A percentile compares a stretch with the other conserved stretches of the same genome.
These are phyloP conservation scores for Macrostomum lignano DNA, from an alignment of 1,140 invertebrate genomes.

Conservation along the genomic window DNA sequence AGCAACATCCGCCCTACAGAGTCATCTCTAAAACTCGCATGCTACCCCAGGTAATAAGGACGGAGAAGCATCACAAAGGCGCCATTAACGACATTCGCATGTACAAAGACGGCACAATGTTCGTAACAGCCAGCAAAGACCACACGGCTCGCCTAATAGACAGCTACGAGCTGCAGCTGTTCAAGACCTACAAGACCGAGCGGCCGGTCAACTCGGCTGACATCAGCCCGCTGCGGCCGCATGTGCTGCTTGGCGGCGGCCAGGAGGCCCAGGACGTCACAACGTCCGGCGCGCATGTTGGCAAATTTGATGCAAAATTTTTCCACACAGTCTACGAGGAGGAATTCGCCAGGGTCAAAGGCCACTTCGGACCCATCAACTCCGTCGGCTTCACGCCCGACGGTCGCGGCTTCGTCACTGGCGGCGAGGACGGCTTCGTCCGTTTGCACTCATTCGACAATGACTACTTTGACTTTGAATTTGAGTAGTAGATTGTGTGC, in stretches of 20 bases:
- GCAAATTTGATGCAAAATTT: slow-evolving; percentile 91
- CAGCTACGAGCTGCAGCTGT: slow-evolving; percentile 43
- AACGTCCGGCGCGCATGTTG: slow-evolving; percentile 65
- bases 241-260: slow-evolving; percentile 77
- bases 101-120: slow-evolving; percentile 67
- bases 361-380: slow-evolving; percentile 98
- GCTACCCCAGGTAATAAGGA: too few species aligned
- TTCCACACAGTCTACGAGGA: slow-evolving; percentile 97
- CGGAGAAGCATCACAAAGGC: slow-evolving; percentile 44
- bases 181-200: slow-evolving; percentile 85
- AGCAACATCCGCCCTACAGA: too few species aligned
- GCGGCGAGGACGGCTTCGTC: slow-evolving; percentile 5
- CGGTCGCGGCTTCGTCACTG: slow-evolving; percentile 30
- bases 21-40: too few species aligned
- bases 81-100: slow-evolving; percentile 83
- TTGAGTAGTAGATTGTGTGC: slow-evolving; percentile 1
- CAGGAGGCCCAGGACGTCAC: slow-evolving; percentile 98
- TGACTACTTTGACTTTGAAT: slow-evolving; percentile 5
- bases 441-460: slow-evolving; percentile 3
- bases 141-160: slow-evolving; percentile 41
- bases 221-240: slow-evolving; percentile 66
- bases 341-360: slow-evolving; percentile 87
- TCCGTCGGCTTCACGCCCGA: slow-evolving; percentile 88
- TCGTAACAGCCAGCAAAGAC: slow-evolving; percentile 53
- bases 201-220: slow-evolving; percentile 80